These are phyloP conservation scores for Clunio marinus DNA, from an alignment of 2,888 invertebrate species.

Conservation along the genomic window DNA sequence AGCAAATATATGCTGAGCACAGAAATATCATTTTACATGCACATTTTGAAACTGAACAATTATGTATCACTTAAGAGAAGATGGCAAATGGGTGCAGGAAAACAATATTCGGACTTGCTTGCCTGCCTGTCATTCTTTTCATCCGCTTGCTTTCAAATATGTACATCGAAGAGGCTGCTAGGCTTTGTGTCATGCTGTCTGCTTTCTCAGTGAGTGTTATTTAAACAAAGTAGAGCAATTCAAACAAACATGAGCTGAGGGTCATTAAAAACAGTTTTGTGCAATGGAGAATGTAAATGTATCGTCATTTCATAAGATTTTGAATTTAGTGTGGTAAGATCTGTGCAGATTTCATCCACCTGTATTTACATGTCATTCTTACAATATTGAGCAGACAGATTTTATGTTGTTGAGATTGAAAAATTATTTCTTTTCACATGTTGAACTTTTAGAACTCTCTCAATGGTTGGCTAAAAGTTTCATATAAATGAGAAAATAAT, in stretches of 20 bases:
- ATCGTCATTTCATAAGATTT: too few relatives aligned
- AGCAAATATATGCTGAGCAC: neutral
- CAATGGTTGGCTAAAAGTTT: too few relatives aligned
- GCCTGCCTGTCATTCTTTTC: neutral
- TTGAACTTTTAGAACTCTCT: too few relatives aligned
- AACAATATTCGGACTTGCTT: neutral
- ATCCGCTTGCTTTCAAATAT: neutral
- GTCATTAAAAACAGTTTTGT: slow-evolving; percentile 11
- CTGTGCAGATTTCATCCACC: slow-evolving; percentile 22
- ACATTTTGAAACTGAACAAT: slow-evolving; percentile 30
- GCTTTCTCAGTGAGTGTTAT: neutral
- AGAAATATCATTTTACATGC: slow-evolving; percentile 36
- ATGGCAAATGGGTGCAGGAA: slow-evolving; percentile 1
- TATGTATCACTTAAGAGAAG: slow-evolving; percentile 18
- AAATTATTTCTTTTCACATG: too few relatives aligned
- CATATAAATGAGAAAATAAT: neutral
- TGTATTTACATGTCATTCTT: slow-evolving; percentile 10
- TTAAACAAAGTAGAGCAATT: neutral
- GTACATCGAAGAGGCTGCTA: neutral
- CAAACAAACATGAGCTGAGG: slow-evolving; percentile 1
- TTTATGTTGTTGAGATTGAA: too few relatives aligned
- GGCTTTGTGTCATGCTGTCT: slow-evolving; percentile 13
- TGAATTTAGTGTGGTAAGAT: too few relatives aligned
- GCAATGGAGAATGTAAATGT: too few relatives aligned
- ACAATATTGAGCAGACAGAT: too few relatives aligned